phyloP scores from a whole-genome alignment of 2,113 vertebrate genomes.

The Typhlomys cinereus region DNA sequence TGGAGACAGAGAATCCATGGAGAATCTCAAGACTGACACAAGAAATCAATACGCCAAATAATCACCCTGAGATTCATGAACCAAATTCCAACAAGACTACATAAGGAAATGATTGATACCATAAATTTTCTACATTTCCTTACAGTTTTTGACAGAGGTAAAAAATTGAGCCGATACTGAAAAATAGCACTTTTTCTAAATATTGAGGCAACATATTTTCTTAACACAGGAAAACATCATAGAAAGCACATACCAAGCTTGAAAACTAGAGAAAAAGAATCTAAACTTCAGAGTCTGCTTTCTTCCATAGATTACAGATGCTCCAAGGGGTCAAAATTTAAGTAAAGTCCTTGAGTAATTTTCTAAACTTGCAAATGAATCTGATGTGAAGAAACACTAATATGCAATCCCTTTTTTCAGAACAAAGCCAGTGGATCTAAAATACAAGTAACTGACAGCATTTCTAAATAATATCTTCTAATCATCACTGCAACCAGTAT shows the following conservation, averaged over 20 bases:
- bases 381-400: not conserved
- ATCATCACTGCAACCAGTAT: not conserved
- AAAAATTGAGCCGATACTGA: not conserved
- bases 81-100: not conserved
- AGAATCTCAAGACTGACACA: not conserved
- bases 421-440: not conserved
- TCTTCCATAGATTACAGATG: not conserved
- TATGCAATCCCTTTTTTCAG: not conserved
- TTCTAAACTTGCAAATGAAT: constrained; percentile 3
- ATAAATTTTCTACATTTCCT: not conserved
- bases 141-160: not conserved
- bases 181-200: not conserved
- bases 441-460: constrained; percentile 3
- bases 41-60: not conserved
- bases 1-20: not conserved
- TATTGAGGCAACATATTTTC: not conserved
- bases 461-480: constrained; percentile 39
- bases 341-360: not conserved
- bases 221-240: not conserved
- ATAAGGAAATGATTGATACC: not conserved
- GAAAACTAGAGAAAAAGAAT: not conserved
- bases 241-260: not conserved
- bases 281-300: not conserved
- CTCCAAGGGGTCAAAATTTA: not conserved
- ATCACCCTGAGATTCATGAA: constrained; percentile 25